A percentile compares a stretch with the other conserved stretches of the same genome.
phyloP scores from a whole-genome alignment of 2,888 invertebrate species.

The Cylloceria caligata region DNA sequence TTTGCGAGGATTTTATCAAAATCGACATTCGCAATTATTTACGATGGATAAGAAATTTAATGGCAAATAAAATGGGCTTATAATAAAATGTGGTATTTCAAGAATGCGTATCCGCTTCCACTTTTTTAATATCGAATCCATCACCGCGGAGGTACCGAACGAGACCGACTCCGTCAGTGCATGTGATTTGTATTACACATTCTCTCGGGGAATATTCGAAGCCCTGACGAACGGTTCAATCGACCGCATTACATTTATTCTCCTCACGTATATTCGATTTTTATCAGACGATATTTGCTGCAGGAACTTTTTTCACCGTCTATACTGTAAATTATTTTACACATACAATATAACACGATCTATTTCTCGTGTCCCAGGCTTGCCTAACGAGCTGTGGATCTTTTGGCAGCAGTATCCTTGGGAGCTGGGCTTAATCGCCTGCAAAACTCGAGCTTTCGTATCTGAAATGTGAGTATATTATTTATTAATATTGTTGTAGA shows the following conservation, averaged over 20 bases:
- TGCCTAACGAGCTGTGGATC: conserved; percentile 93
- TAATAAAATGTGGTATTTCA: neutral
- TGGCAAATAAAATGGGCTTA: neutral
- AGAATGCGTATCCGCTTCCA: neutral
- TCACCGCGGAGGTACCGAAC: neutral
- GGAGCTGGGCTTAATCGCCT: conserved; percentile 91
- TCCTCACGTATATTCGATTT: conserved; percentile 13
- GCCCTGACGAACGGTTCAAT: neutral
- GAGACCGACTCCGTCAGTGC: neutral
- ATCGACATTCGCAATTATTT: neutral
- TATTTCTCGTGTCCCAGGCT: conserved; percentile 85
- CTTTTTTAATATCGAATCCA: conserved; percentile 2
- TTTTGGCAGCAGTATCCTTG: conserved; percentile 96
- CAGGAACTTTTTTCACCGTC: neutral
- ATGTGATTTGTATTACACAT: conserved; percentile 6
- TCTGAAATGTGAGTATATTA: conserved; percentile 91
- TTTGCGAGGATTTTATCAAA: neutral
- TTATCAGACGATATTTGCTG: neutral
- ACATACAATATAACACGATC: neutral
- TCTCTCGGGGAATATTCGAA: conserved; percentile 8
- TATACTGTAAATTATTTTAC: neutral
- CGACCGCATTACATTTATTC: conserved; percentile 10
- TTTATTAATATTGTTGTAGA: neutral
- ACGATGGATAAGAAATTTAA: neutral
- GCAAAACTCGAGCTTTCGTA: conserved; percentile 92